Base-by-base conservation (phyloP, 92 coral and sea anemone genomes). In the Paramuricea clavata region DNA sequence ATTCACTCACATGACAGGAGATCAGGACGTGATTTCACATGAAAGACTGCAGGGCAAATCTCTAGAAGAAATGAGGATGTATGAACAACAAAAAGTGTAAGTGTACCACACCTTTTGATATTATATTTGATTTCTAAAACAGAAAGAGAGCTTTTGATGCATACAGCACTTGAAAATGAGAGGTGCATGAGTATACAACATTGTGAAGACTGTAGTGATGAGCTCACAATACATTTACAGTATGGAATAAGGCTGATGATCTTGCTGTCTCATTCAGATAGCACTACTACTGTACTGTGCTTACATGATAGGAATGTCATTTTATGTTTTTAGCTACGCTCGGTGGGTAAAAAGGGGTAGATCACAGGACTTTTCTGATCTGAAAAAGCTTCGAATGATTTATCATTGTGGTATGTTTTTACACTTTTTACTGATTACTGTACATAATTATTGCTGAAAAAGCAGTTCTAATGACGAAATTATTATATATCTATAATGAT, bases 1-100 rank as follows among this genome's bases (percentile, higher is more conserved):
- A 6, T 96, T 96, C 88, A 92, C 99, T 16, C 94, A 95, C 3
- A 96, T 96, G 99, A 93, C 88, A 30, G 99, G 99, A 3, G 99
- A 96, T 77, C 98, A 94, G 81, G 99, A 96, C 35, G 89, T 86
- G 21, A 91, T 96, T 54, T 85, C 91, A 13, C 92, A 93, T 68
- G 94, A 96, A 76, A 86, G 99, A 76, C 84, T 93, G 0, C 99
- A 94, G 31, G 91, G 95, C 86, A 81, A 92, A 19, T 90, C 98
- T 5, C 91, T 85, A 26, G 99, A 94, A 62, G 87, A 88, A 50
- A 81, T 91, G 87, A 94, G 93, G 43, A 89, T 87, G 0, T 87
- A 88, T 56, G 95, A 96, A 34, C 92, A 92, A 36, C 96, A 96
- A 83, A 96, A 97, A 88, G 83, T 94, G 99, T 96, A 77, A 91